Evolutionary conservation across 2,888 invertebrate species (phyloP), one percentile per base, ranked within the genome.

Genomic region (Anorthoa munda): DNA sequence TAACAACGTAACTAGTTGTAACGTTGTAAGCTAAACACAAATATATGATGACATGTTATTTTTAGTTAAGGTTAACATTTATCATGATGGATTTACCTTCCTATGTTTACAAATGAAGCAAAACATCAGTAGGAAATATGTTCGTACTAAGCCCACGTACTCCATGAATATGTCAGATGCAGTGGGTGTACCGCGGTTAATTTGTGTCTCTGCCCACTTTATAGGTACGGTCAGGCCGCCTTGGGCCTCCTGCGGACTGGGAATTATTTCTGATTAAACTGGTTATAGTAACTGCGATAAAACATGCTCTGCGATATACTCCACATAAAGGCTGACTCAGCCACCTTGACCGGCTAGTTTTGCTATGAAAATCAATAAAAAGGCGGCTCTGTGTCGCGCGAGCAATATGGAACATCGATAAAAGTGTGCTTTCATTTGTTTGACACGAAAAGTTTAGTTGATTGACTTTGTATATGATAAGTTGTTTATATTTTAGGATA

Each of bases 311-410:
- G 56, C 51, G n/a, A 58, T 60, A 61, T 21, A 23, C 31, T 73
- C 11, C 21, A 70, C 2, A 46, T 64, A 55, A 66, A 66, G 60
- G 58, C 63, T 71, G 66, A 74, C 53, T 58, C 39, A 65, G 70
- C 55, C 66, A 84, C 87, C 89, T 88, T 88, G 88, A 86, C 89
- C 88, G 79, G 46, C 77, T 75, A 71, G 68, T 77, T 77, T 61
- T 73, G 76, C 82, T 77, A 79, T 81, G 79, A 79, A 88, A 88
- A 88, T 88, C 88, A 66, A 88, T 88, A 87, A 77, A 66, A 74
- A 73, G 77, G 84, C 75, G 83, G 63, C 66, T 58, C 66, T 60
- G 31, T 31, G 76, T 72, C 77, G 81, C 67, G 61, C 56, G 58
- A 68, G 51, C 65, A 60, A 66, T 68, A 77, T 79, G 73, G 66